Percentiles rank a stretch among this genome's conserved stretches.
phyloP scores from a whole-genome alignment of 2,113 vertebrate species.

The Phocoena phocoena region DNA sequence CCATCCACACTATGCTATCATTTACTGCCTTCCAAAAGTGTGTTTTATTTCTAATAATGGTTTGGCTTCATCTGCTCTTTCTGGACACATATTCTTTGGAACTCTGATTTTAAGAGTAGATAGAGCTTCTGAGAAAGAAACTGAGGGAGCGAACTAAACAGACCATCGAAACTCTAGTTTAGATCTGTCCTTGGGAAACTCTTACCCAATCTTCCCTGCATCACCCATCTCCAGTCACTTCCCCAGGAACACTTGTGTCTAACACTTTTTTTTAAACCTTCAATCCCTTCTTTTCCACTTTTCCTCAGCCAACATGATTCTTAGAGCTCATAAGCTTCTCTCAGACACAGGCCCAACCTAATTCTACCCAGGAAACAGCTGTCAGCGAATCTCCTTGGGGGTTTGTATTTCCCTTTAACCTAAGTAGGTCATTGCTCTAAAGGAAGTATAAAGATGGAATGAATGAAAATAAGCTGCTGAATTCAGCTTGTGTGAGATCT shows the following conservation, averaged over 20 bases:
- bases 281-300: neutral
- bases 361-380: constrained; percentile 63
- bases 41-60: neutral
- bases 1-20: neutral
- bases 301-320: constrained; percentile 40
- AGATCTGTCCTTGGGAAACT: neutral
- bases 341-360: constrained; percentile 49
- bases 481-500: constrained; percentile 10
- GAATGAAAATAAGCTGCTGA: constrained; percentile 62
- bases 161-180: neutral
- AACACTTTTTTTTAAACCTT: constrained; percentile 18
- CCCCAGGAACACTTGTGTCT: neutral
- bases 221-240: neutral
- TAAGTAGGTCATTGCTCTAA: constrained; percentile 71
- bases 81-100: neutral
- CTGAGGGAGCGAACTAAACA: neutral
- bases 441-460: constrained; percentile 45
- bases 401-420: constrained; percentile 62
- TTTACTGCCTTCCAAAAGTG: neutral
- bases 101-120: neutral
- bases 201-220: neutral
- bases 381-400: constrained; percentile 57
- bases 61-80: neutral
- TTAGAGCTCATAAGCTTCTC: constrained; percentile 42
- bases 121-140: neutral